Conservation (phyloP, 1,140 invertebrate species). For the Drosophila murphyi region DNA sequence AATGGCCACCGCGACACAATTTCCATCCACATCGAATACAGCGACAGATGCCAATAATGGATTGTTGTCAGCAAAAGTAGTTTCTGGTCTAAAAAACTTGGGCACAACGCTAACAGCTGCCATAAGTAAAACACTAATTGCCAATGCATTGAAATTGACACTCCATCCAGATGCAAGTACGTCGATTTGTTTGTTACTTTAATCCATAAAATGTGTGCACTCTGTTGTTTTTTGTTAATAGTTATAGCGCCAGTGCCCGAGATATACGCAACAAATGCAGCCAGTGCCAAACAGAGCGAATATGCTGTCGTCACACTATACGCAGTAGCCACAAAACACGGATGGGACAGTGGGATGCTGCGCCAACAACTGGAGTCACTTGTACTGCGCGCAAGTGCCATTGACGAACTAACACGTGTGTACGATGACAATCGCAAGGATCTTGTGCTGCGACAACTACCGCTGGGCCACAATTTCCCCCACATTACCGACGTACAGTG, state of each 20-base stretch:
- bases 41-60: constrained; percentile 15
- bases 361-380: constrained; percentile 61
- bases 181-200: neutral
- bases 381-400: constrained; percentile 36
- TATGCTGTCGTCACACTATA: constrained; percentile 76
- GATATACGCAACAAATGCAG: constrained; percentile 75
- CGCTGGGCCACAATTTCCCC: constrained; percentile 69
- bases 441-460: constrained; percentile 68
- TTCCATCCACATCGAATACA: constrained; percentile 1
- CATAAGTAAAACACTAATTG: constrained; percentile 69
- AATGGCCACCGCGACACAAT: constrained; percentile 35
- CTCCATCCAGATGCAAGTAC: constrained; percentile 80
- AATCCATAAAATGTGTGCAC: neutral
- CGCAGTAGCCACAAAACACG: constrained; percentile 73
- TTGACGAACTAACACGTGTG: constrained; percentile 68
- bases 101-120: constrained; percentile 56
- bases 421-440: constrained; percentile 76
- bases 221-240: constrained; percentile 9
- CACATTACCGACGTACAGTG: constrained; percentile 81
- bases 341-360: constrained; percentile 49
- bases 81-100: constrained; percentile 72
- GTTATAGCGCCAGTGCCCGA: constrained; percentile 80
- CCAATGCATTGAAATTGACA: constrained; percentile 73
- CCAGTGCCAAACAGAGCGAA: constrained; percentile 79
- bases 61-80: constrained; percentile 65